Evolutionary conservation across 1,140 invertebrate species (phyloP).

Genomic region (Prorops nasuta): DNA sequence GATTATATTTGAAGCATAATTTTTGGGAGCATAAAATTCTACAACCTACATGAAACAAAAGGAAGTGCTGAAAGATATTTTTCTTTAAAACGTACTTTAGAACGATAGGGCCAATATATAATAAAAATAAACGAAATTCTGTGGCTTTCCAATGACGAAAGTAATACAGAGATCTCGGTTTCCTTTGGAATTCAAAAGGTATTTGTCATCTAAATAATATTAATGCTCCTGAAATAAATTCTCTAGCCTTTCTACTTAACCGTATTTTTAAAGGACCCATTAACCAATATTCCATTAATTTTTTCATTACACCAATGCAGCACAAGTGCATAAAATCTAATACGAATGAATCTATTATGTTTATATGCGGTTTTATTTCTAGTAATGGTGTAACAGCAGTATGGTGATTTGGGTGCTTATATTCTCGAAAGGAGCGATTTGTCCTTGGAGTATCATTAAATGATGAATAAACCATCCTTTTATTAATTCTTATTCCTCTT

Average conservation of each 20-base stretch:
- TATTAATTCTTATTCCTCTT: not conserved
- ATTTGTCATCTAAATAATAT: not conserved
- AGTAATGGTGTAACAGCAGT: conserved; percentile 1
- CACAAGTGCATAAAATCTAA: conserved; percentile 21
- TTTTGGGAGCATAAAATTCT: conserved; percentile 5
- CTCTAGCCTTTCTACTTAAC: not conserved
- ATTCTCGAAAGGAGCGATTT: conserved; percentile 7
- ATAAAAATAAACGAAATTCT: too few species aligned
- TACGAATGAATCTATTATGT: conserved; percentile 10
- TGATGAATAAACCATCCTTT: conserved; percentile 4
- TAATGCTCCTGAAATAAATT: not conserved
- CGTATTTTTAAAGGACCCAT: not conserved
- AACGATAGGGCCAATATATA: conserved; percentile 8
- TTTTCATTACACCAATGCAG: not conserved
- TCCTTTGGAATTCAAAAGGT: not conserved
- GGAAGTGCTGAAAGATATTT: not conserved
- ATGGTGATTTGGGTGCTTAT: conserved; percentile 9
- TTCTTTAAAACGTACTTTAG: not conserved
- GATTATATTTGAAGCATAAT: not conserved
- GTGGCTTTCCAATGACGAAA: conserved; percentile 10
- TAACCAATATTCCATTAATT: not conserved
- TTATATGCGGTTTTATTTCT: conserved; percentile 8
- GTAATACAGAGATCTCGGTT: not conserved
- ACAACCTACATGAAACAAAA: conserved; percentile 4
- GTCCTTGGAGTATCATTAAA: not conserved